Percentiles rank a stretch among this genome's conserved stretches.
These are phyloP conservation scores for Borostomias antarcticus DNA, from an alignment of 2,797 vertebrate genomes.

Conservation along the genomic window DNA sequence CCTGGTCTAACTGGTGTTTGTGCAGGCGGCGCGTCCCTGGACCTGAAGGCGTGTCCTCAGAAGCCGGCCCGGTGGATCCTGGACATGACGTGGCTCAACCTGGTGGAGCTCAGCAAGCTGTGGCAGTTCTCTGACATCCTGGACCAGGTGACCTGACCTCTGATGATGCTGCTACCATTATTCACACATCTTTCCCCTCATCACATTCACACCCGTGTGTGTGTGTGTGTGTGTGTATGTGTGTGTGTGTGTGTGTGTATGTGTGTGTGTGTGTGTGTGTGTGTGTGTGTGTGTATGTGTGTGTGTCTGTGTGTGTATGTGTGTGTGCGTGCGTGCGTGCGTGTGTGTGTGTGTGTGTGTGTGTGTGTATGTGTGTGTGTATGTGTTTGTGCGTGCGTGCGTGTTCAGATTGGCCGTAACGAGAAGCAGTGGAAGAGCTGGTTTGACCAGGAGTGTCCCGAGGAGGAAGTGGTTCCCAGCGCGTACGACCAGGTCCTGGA, in stretches of 20 bases:
- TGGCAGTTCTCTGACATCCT: conserved; percentile 91
- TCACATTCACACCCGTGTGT: conserved; percentile 10
- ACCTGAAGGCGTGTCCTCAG: conserved; percentile 90
- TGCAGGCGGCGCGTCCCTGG: conserved; percentile 91
- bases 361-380: conserved; percentile 8
- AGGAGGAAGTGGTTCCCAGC: conserved; percentile 87
- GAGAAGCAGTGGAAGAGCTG: conserved; percentile 95
- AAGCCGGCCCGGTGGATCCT: conserved; percentile 95
- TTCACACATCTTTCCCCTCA: too few relatives aligned
- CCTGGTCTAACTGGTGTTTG: too few relatives aligned
- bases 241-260: too few relatives aligned
- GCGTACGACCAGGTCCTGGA: conserved; percentile 88
- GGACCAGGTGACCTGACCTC: conserved; percentile 28
- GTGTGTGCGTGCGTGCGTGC: too few relatives aligned
- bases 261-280: too few relatives aligned
- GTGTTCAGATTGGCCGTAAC: conserved; percentile 81
- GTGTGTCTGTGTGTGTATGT: too few relatives aligned
- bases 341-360: too few relatives aligned
- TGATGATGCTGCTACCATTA: neutral
- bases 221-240: too few relatives aligned
- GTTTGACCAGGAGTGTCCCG: conserved; percentile 94
- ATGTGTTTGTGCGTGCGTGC: conserved; percentile 7
- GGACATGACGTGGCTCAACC: conserved; percentile 96
- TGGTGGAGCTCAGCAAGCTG: conserved; percentile 93
- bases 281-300: too few relatives aligned